Evolutionary conservation across 2,113 vertebrate genomes (phyloP), one percentile per base, ranked within the genome.

Genomic region (Pholis gunnellus): DNA sequence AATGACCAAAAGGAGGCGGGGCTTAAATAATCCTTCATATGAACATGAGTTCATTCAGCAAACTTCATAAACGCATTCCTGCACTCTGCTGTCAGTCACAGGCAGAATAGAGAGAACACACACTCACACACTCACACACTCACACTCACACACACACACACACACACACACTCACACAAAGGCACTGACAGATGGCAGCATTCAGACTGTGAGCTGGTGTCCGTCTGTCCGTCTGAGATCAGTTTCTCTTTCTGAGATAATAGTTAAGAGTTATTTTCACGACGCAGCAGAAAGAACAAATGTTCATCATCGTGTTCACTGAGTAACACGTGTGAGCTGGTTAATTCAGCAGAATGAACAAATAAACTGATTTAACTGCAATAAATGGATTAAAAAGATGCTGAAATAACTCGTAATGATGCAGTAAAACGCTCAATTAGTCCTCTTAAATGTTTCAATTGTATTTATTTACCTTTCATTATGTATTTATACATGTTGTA

Each of bases 41-140:
- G 78, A 74, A 78, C 81, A 64, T n/a, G n/a, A n/a, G n/a, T n/a
- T n/a, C n/a, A n/a, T n/a, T n/a, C n/a, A n/a, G n/a, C n/a, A n/a
- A n/a, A n/a, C n/a, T n/a, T n/a, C n/a, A n/a, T n/a, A n/a, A 88
- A 88, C 17, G 64, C 85, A 88, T 89, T 91, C 80, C 79, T 75
- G 72, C 42, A 68, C 83, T 72, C 5, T 68, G 78, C 75, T 77
- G 87, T 91, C 89, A 89, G 61, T 87, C 87, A 87, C 60, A 82
- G 7, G 54, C 40, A 88, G 88, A 89, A 88, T 59, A 64, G 83
- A 88, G 76, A 83, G 36, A 67, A 48, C 70, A 60, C 56, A 36
- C 54, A 59, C 59, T 52, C 82, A 54, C 68, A 29, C 75, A 40
- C 57, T 48, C 78, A 60, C 70, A 57, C 71, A 72, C 75, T 76